Evolutionary conservation across 2,888 invertebrate species (phyloP), one percentile per base, ranked within the genome.

Genomic region (Dione juno): DNA sequence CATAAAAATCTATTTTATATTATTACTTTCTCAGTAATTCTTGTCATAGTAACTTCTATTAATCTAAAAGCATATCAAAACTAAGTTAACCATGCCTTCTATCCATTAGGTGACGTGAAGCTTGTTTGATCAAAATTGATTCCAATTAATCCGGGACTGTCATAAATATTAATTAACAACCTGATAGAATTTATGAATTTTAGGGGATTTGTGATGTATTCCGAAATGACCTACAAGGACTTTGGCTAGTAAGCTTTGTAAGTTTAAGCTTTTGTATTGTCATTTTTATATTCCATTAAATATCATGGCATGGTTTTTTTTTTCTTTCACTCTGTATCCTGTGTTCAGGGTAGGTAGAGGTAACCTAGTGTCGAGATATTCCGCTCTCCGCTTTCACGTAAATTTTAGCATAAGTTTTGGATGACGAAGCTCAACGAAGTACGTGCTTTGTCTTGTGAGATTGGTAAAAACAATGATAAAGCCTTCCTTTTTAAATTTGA

Each of bases 111-210:
- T 64, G 35, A 64, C 50, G 37, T 64, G 14, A 48, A 66, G 54
- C n/a, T 53, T 41, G 66, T 66, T 43, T 43, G 14, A 41, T 53
- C 41, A 53, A 66, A 53, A 66, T 53, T 66, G 54, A 66, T 53
- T 41, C 43, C 53, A 41, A 43, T 53, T 53, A 66, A 64, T 50
- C 48, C 40, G 64, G 50, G 37, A 19, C 66, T 48, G 19, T 66
- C 66, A 54, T 66, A 66, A 66, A 66, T 66, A 48, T 67, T 50
- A 67, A 67, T 67, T 59, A 67, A 40, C 50, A 67, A 37, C n/a
- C 19, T 59, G 21, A 58, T 59, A 41, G 59, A 35, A 41, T 40
- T 67, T 67, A 59, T 58, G 50, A 59, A 59, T 50, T 59, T 48
- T 50, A 59, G 40, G 40, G 52, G 40, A 41, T 21, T 28, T 57